phyloP scores from a whole-genome alignment of 2,113 vertebrate species.

The Psilopsiagon aymara region DNA sequence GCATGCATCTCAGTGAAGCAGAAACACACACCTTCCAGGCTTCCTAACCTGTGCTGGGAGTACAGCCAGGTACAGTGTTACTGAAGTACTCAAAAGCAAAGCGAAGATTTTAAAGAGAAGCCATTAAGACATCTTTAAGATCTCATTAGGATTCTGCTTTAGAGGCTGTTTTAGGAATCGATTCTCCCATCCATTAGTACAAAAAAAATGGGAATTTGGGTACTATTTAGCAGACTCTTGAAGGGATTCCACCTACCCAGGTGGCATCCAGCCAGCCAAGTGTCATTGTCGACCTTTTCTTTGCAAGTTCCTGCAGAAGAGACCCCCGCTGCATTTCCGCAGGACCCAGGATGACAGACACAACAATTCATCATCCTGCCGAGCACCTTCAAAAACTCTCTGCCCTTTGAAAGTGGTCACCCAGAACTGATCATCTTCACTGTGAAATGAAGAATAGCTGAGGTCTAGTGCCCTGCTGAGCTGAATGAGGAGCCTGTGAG shows the following conservation, averaged over 20 bases:
- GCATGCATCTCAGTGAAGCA: not conserved
- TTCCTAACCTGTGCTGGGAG: not conserved
- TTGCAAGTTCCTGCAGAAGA: not conserved
- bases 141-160: not conserved
- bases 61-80: accelerated
- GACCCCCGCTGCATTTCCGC: constrained; percentile 14
- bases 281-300: not conserved
- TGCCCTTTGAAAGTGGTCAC: constrained; percentile 55
- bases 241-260: not conserved
- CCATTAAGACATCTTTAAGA: not conserved
- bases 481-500: constrained; percentile 44
- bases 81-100: not conserved
- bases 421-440: constrained; percentile 55
- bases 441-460: constrained; percentile 42
- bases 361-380: constrained; percentile 74
- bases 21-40: not conserved
- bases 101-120: not conserved
- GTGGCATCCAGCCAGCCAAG: not conserved
- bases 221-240: not conserved
- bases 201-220: not conserved
- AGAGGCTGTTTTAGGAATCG: accelerated
- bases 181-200: not conserved
- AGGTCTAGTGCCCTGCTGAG: constrained; percentile 47
- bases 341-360: constrained; percentile 11
- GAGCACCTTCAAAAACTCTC: constrained; percentile 59